Conservation (phyloP, 1,140 invertebrate species). For the Aphidius gifuensis region DNA sequence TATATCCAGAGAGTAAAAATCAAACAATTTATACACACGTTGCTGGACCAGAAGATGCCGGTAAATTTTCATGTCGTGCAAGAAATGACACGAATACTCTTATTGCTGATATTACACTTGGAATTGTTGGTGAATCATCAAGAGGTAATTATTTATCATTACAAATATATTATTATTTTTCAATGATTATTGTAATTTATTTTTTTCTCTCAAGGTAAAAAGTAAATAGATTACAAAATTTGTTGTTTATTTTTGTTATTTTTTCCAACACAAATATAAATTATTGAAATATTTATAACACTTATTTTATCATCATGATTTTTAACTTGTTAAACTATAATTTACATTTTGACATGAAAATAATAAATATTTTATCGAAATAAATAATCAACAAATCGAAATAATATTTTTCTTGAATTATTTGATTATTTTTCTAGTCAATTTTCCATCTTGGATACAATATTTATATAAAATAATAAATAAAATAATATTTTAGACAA, state of each 20-base stretch:
- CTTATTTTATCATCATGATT: no score
- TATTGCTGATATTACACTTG: conserved; percentile 63
- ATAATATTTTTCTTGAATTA: no score
- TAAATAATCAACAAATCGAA: no score
- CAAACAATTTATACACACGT: conserved; percentile 72
- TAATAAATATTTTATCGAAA: no score
- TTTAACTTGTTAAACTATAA: no score
- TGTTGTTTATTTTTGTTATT: not conserved
- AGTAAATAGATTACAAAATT: not conserved
- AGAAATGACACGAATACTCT: conserved; percentile 66
- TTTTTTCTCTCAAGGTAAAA: not conserved
- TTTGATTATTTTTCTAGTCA: no score
- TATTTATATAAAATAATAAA: not conserved
- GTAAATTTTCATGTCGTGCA: conserved; percentile 70
- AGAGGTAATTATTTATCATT: not conserved
- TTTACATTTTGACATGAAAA: no score
- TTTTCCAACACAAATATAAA: not conserved
- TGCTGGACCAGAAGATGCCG: conserved; percentile 62
- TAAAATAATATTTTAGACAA: conserved; percentile 1
- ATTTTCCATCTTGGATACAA: no score
- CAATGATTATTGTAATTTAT: not conserved
- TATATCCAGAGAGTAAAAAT: conserved; percentile 74
- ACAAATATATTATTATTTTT: not conserved
- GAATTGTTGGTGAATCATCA: conserved; percentile 62
- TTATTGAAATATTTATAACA: no score